phyloP scores from a whole-genome alignment of 2,797 vertebrate genomes.

The Tokudaia tokunoshimensis region DNA sequence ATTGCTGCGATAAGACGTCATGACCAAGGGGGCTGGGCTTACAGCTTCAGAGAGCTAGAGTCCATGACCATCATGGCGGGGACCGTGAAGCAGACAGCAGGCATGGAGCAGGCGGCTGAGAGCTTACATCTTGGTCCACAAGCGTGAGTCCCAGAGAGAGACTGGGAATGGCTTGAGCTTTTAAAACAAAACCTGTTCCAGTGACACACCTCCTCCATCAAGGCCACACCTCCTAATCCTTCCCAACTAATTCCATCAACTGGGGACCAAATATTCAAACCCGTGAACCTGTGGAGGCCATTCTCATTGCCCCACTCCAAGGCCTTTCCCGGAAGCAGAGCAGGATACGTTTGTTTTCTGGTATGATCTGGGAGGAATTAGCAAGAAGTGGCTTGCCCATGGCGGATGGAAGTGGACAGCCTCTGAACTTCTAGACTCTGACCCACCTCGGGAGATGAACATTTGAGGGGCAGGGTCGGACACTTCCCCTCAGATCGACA shows the following conservation, averaged over 20 bases:
- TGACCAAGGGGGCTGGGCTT: neutral
- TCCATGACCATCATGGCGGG: neutral
- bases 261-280: neutral
- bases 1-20: neutral
- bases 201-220: neutral
- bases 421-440: fast-evolving
- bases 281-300: too few species aligned
- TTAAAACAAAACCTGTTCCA: neutral
- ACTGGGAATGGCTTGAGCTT: neutral
- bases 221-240: neutral
- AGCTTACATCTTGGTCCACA: neutral
- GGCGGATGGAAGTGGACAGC: neutral
- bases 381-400: neutral
- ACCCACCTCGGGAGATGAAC: neutral
- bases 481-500: neutral
- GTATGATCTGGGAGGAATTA: neutral
- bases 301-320: neutral
- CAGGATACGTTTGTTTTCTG: neutral
- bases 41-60: neutral
- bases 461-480: neutral
- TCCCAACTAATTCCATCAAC: neutral
- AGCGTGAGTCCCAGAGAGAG: neutral
- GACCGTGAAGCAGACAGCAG: neutral
- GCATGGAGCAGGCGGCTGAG: neutral
- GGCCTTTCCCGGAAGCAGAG: fast-evolving